Evolutionary conservation across 2,888 invertebrate species (phyloP).

Genomic region (Beris morrisii): DNA sequence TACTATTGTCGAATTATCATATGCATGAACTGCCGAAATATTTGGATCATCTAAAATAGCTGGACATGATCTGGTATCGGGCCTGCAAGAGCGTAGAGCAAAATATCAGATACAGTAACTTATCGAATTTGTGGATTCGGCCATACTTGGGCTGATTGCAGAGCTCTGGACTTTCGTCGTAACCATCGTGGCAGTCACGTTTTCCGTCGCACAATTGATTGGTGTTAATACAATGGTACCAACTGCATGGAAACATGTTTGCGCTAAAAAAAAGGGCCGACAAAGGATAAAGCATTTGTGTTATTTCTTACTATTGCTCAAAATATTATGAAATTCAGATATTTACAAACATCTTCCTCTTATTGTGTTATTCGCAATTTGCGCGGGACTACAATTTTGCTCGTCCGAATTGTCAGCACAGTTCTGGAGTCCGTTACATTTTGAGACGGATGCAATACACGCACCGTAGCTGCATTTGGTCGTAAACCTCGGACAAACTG

Average conservation of each 20-base stretch:
- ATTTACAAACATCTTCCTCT: no score
- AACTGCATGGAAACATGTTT: no score
- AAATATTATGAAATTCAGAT: background rate
- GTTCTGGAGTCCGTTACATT: constrained; percentile 51
- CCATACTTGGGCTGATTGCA: background rate
- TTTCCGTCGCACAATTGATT: constrained; percentile 53
- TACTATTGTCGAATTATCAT: no score
- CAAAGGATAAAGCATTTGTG: no score
- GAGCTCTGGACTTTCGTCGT: constrained; percentile 36
- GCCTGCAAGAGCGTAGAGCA: background rate
- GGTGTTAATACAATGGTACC: no score
- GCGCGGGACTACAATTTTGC: constrained; percentile 4
- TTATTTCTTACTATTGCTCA: background rate
- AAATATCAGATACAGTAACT: background rate
- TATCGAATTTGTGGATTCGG: background rate
- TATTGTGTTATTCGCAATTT: constrained; percentile 6
- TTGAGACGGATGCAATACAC: constrained; percentile 60
- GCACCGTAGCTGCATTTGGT: constrained; percentile 66
- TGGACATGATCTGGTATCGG: background rate
- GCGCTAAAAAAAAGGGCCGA: no score
- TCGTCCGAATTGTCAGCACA: constrained; percentile 38
- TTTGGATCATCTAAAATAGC: no score
- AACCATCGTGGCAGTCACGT: constrained; percentile 26
- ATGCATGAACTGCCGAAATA: no score
- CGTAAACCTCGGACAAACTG: constrained; percentile 56